phyloP scores from a whole-genome alignment of 2,797 vertebrate species.

The Enteromius mattozi region DNA sequence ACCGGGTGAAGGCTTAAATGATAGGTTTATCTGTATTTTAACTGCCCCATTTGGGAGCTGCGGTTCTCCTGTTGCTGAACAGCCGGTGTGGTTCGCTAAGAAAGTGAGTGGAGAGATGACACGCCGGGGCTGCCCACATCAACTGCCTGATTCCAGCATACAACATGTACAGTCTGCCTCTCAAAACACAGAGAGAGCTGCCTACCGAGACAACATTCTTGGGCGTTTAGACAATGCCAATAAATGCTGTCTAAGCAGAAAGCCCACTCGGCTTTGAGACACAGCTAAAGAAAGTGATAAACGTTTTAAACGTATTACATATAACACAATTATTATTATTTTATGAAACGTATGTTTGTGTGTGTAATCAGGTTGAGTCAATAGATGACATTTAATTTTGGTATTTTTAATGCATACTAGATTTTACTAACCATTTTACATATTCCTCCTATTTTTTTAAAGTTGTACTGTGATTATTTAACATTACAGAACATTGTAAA shows the following conservation, averaged over 20 bases:
- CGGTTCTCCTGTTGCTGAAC: conserved; percentile 55
- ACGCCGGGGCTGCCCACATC: conserved; percentile 38
- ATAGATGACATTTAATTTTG: background rate
- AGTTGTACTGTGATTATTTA: background rate
- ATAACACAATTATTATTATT: background rate
- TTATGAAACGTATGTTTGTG: background rate
- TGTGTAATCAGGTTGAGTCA: background rate
- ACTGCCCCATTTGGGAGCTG: conserved; percentile 61
- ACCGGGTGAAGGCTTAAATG: conserved; percentile 44
- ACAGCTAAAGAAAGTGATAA: background rate
- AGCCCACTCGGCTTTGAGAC: background rate
- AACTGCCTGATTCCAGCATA: conserved; percentile 27
- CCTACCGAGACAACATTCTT: background rate
- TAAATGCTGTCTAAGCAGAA: background rate
- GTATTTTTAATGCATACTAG: background rate
- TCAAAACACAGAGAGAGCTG: background rate
- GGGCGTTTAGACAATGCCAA: too few species aligned
- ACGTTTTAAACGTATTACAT: background rate
- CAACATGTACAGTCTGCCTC: background rate
- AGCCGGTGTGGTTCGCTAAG: conserved; percentile 48
- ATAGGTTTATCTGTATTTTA: conserved; percentile 58
- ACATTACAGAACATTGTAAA: too few species aligned
- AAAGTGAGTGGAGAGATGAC: conserved; percentile 34
- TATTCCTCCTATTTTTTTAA: background rate
- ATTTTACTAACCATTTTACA: background rate